phyloP scores from a whole-genome alignment of 2,888 invertebrate species.

The Imbricaverruca yamaguchii region DNA sequence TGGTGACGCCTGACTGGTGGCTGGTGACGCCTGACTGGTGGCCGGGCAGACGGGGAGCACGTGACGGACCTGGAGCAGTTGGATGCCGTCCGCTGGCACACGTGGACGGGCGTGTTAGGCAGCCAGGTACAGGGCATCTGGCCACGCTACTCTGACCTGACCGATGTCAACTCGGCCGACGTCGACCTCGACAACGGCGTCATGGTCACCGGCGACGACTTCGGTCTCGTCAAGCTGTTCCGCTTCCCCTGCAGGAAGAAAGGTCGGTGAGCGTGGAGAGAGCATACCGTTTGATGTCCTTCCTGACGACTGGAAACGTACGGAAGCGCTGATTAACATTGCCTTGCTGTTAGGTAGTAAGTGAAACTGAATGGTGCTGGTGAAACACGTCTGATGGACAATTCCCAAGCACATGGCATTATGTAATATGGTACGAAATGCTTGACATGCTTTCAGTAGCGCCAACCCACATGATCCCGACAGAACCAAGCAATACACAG shows the following conservation, averaged over 20 bases:
- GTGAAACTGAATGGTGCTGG: too few relatives aligned
- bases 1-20: neutral
- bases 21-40: neutral
- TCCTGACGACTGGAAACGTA: too few relatives aligned
- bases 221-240: conserved; percentile 45
- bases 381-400: too few relatives aligned
- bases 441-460: too few relatives aligned
- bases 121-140: conserved; percentile 42
- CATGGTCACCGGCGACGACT: conserved; percentile 44
- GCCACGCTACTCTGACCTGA: conserved; percentile 44
- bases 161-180: conserved; percentile 43
- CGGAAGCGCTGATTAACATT: too few relatives aligned
- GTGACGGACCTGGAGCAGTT: neutral
- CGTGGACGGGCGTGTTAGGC: conserved; percentile 44
- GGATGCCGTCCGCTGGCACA: conserved; percentile 38
- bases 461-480: too few relatives aligned
- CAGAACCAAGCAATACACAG: too few relatives aligned
- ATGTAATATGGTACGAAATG: too few relatives aligned
- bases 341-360: too few relatives aligned
- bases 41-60: neutral
- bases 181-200: conserved; percentile 38
- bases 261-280: conserved; percentile 36
- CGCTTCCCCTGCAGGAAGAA: conserved; percentile 40
- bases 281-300: too few relatives aligned
- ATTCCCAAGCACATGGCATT: too few relatives aligned